phyloP scores from a whole-genome alignment of 2,797 vertebrate genomes.

The Microctenopoma lineatum region DNA sequence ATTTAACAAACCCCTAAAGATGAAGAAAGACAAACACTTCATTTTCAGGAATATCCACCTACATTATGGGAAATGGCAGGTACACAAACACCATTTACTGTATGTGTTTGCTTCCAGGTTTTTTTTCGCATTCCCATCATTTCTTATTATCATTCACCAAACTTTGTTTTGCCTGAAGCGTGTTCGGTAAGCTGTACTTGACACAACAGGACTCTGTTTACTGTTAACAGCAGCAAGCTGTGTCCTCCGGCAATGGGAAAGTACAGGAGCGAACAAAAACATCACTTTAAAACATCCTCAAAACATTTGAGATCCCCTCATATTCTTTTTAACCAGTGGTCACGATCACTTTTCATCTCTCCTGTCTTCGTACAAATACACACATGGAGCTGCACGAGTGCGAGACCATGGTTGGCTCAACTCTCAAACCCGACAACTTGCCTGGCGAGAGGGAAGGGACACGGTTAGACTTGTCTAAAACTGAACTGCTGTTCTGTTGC shows the following conservation, averaged over 20 bases:
- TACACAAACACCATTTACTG: background rate
- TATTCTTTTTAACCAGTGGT: background rate
- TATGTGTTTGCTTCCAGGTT: background rate
- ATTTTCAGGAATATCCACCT: background rate
- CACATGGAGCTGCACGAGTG: constrained; percentile 41
- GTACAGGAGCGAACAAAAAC: background rate
- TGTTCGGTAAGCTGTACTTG: constrained; percentile 12
- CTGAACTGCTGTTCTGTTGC: constrained; percentile 9
- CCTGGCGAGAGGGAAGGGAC: constrained; percentile 24
- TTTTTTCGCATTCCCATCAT: background rate
- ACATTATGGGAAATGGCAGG: background rate
- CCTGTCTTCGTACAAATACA: constrained; percentile 27
- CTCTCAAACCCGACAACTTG: constrained; percentile 27
- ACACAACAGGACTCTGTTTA: constrained; percentile 13
- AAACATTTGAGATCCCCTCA: background rate
- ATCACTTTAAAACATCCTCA: background rate
- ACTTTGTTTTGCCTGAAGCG: background rate
- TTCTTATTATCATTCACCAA: background rate
- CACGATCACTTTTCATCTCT: too few relatives aligned
- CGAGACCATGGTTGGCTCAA: constrained; percentile 52
- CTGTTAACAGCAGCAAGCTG: constrained; percentile 12
- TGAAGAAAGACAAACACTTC: too few relatives aligned
- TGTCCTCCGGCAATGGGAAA: background rate
- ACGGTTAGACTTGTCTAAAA: constrained; percentile 15
- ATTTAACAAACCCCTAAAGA: too few relatives aligned